Conservation (phyloP, 1,140 invertebrate genomes). For the Leptinotarsa texana region DNA sequence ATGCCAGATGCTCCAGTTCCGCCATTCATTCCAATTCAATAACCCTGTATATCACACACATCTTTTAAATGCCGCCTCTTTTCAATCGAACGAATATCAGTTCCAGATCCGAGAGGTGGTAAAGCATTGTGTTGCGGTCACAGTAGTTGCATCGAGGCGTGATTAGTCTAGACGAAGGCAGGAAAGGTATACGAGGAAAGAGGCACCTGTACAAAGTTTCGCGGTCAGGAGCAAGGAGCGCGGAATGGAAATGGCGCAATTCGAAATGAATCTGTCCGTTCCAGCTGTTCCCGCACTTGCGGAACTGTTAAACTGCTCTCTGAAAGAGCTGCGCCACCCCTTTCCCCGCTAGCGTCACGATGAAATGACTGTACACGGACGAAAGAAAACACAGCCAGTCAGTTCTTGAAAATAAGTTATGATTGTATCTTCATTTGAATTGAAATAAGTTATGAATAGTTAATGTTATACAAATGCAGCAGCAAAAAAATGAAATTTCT, state of each 20-base stretch:
- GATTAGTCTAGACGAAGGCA: background rate
- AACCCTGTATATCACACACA: background rate
- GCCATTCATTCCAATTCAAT: no score
- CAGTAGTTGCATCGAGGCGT: background rate
- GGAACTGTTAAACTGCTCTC: conserved; percentile 52
- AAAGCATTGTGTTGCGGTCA: background rate
- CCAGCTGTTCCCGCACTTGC: conserved; percentile 53
- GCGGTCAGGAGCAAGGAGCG: conserved; percentile 51
- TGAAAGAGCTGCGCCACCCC: background rate
- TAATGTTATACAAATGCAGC: no score
- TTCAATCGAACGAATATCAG: no score
- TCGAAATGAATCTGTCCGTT: conserved; percentile 56
- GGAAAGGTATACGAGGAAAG: conserved; percentile 5
- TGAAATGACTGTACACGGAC: background rate
- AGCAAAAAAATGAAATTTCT: no score
- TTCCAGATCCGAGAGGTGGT: no score
- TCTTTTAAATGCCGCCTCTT: background rate
- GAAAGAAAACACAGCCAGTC: background rate
- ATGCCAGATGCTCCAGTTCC: no score
- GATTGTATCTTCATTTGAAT: no score
- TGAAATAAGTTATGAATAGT: no score
- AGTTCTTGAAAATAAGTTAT: no score
- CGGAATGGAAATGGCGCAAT: conserved; percentile 53
- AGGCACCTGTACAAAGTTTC: conserved; percentile 32
- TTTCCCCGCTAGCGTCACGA: background rate